Evolutionary conservation across 2,797 vertebrate genomes (phyloP).

Genomic region (Darevskia mixta): DNA sequence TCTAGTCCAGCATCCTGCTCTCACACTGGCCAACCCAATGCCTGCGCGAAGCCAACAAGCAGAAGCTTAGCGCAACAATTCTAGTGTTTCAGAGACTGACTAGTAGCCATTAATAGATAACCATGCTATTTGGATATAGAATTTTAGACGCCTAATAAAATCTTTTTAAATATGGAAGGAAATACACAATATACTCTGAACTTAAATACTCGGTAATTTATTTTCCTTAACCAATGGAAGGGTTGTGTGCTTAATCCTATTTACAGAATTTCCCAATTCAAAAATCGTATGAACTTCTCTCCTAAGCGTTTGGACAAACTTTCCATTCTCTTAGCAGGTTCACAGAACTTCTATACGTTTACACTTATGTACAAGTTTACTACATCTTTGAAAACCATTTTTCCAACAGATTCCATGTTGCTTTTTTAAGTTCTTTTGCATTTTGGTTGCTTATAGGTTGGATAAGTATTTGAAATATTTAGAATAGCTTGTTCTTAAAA

Average conservation of each 20-base stretch:
- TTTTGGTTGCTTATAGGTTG: neutral
- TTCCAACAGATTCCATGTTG: neutral
- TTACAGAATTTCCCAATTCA: neutral
- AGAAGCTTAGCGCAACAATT: neutral
- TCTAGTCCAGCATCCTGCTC: neutral
- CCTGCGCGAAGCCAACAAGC: neutral
- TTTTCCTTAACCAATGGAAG: too few relatives aligned
- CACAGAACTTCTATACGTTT: neutral
- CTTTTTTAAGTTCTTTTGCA: neutral
- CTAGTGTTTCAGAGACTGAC: neutral
- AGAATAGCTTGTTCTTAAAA: neutral
- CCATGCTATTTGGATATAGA: neutral
- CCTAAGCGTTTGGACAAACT: neutral
- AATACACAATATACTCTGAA: too few relatives aligned
- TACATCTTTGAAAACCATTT: neutral
- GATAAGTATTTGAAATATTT: neutral
- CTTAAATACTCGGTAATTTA: too few relatives aligned
- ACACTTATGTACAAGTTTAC: neutral
- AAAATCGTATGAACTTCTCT: neutral
- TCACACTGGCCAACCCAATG: too few relatives aligned
- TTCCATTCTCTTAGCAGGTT: neutral
- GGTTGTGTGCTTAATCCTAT: neutral
- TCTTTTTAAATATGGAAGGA: too few relatives aligned
- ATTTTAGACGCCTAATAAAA: too few relatives aligned
- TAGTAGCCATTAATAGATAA: neutral